These are phyloP conservation scores for Oreonectes daqikongensis DNA, from an alignment of 2,797 vertebrate species.

Conservation along the genomic window DNA sequence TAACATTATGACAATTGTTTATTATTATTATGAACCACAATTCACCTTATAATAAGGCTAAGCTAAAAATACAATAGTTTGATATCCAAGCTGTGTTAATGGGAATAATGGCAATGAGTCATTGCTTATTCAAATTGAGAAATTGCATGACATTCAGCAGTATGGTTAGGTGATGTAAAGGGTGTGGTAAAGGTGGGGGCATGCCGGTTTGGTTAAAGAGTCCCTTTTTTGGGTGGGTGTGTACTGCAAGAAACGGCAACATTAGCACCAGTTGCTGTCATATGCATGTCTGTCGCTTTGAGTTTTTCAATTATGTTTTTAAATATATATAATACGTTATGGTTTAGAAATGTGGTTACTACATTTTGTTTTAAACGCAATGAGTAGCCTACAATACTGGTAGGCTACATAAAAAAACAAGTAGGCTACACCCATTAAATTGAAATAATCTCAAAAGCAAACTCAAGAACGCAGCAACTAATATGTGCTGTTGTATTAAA, in stretches of 20 bases:
- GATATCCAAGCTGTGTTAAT: neutral
- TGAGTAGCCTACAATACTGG: neutral
- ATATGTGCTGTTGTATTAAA: neutral
- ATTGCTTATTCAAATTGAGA: neutral
- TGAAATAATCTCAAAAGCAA: neutral
- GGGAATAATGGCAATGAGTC: neutral
- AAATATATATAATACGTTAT: neutral
- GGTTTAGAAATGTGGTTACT: neutral
- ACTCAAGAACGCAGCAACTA: neutral
- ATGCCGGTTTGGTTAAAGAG: neutral
- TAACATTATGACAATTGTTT: neutral
- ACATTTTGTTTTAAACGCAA: neutral
- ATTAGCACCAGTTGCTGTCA: no score
- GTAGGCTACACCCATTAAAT: neutral
- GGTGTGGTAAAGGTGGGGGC: slow-evolving; percentile 12
- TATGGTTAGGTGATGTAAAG: neutral
- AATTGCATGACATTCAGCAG: neutral
- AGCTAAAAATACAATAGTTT: neutral
- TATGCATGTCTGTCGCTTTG: no score
- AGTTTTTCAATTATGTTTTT: neutral
- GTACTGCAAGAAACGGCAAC: neutral
- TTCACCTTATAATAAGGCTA: neutral
- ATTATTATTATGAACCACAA: neutral
- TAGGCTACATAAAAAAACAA: neutral
- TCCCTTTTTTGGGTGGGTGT: slow-evolving; percentile 8